Evolutionary conservation across 1,140 invertebrate genomes (phyloP), one percentile per base, ranked within the genome.

Genomic region (Sycobia sp.): DNA sequence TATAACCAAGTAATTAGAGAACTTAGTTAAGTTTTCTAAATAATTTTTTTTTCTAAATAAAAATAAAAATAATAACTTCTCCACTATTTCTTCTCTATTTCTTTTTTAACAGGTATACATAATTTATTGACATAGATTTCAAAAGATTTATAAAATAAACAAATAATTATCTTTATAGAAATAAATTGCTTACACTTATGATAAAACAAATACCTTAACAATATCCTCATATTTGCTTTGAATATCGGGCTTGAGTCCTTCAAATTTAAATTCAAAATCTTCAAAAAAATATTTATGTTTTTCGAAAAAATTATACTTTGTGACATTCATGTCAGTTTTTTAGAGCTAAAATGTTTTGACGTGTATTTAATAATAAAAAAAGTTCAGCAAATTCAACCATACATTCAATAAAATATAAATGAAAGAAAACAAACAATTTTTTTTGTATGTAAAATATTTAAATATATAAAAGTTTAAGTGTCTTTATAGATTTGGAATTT

Each of bases 211-310:
- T 27, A 56, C 55, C 44, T 58, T 58, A 3, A 58, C 32, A 36
- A 36, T 16, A 18, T 47, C 16, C 20, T 36, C 44, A 47, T 47
- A 58, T 25, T 14, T 18, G 7, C 0, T 14, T 38, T 38, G 1
- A 4, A 25, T 47, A 13, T 58, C 29, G 7, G 13, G 3, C 13
- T 16, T 11, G 3, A 58, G 7, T 7, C 55, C 55, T 58, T 58
- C 44, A 27, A 58, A 47, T 18, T 18, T 18, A 25, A 58, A 58
- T 11, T 20, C 22, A 25, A 7, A 58, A 38, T 58, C 25, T 47
- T 58, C 16, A 38, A 58, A 58, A n/a, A 58, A 47, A 47, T 58
- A 47, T 29, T 11, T n/a, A n/a, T 56, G 54, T 14, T 11, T 56
- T 20, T 11, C 16, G 9, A 44, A 43, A 22, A 56, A 56, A 34